These are phyloP conservation scores for Drosophila nr. perissopoda DNA, from an alignment of 2,888 invertebrate genomes.

Conservation along the genomic window DNA sequence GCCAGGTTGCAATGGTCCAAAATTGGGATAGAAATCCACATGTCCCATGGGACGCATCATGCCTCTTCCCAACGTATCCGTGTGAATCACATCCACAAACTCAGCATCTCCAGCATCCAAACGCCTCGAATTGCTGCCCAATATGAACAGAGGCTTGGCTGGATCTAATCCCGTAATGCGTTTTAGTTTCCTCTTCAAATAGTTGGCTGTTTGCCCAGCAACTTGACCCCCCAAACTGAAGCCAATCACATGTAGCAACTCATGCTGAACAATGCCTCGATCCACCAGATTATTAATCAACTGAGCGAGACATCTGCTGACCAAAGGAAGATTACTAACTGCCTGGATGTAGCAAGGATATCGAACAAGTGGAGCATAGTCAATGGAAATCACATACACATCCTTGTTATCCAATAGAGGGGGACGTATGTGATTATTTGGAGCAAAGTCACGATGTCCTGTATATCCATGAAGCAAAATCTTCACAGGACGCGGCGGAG, in stretches of 20 bases:
- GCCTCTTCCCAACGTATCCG: constrained; percentile 87
- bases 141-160: constrained; percentile 88
- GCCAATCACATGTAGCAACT: constrained; percentile 87
- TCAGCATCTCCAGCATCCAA: constrained; percentile 87
- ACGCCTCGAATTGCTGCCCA: constrained; percentile 85
- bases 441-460: constrained; percentile 87
- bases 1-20: constrained; percentile 87
- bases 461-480: constrained; percentile 89
- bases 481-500: constrained; percentile 85
- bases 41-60: constrained; percentile 86
- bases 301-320: constrained; percentile 87
- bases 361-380: constrained; percentile 87
- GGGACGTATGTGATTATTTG: constrained; percentile 87
- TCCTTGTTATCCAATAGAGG: constrained; percentile 86
- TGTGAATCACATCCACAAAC: constrained; percentile 88
- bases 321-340: constrained; percentile 86
- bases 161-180: constrained; percentile 89
- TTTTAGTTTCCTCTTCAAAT: constrained; percentile 85
- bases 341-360: constrained; percentile 88
- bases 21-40: constrained; percentile 87
- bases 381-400: constrained; percentile 88
- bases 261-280: constrained; percentile 84
- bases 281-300: constrained; percentile 86
- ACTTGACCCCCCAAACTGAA: constrained; percentile 89
- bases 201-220: constrained; percentile 86